Conservation (phyloP, 2,797 vertebrate species). For the Miichthys miiuy region DNA sequence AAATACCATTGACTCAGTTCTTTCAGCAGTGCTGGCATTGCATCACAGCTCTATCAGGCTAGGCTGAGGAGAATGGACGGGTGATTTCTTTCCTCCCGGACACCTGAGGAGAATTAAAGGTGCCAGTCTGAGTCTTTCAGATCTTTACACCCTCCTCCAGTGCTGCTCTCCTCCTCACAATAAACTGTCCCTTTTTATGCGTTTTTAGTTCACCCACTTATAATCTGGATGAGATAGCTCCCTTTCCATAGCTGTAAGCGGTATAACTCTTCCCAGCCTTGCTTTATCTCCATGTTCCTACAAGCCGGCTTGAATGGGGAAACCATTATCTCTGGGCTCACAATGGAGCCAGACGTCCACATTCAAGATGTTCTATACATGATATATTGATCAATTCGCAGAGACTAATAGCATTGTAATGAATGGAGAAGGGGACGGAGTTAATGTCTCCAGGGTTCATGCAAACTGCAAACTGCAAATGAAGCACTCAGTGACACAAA, state of each 20-base stretch:
- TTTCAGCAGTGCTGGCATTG: slow-evolving; percentile 30
- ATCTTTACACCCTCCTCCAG: slow-evolving; percentile 75
- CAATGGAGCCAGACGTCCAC: slow-evolving; percentile 94
- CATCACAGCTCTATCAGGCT: slow-evolving; percentile 63
- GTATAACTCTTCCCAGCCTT: slow-evolving; percentile 90
- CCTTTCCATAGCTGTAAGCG: slow-evolving; percentile 84
- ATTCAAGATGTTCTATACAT: slow-evolving; percentile 95
- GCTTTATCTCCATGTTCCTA: slow-evolving; percentile 98
- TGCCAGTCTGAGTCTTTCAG: slow-evolving; percentile 70
- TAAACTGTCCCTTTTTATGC: slow-evolving; percentile 79
- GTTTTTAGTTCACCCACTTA: slow-evolving; percentile 86
- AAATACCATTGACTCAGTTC: neutral
- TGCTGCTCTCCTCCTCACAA: slow-evolving; percentile 68
- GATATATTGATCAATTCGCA: slow-evolving; percentile 96
- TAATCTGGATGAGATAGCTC: slow-evolving; percentile 89
- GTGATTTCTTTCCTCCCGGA: slow-evolving; percentile 69
- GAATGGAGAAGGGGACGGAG: slow-evolving; percentile 88
- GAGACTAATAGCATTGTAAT: slow-evolving; percentile 92
- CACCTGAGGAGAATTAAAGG: slow-evolving; percentile 76
- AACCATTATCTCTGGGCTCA: slow-evolving; percentile 94
- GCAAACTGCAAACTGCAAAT: slow-evolving; percentile 90
- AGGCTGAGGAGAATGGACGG: slow-evolving; percentile 54
- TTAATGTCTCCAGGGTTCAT: slow-evolving; percentile 91
- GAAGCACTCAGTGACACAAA: slow-evolving; percentile 90
- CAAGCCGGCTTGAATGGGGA: slow-evolving; percentile 95